phyloP scores from a whole-genome alignment of 2,797 vertebrate species.

The Neostethus bicornis region DNA sequence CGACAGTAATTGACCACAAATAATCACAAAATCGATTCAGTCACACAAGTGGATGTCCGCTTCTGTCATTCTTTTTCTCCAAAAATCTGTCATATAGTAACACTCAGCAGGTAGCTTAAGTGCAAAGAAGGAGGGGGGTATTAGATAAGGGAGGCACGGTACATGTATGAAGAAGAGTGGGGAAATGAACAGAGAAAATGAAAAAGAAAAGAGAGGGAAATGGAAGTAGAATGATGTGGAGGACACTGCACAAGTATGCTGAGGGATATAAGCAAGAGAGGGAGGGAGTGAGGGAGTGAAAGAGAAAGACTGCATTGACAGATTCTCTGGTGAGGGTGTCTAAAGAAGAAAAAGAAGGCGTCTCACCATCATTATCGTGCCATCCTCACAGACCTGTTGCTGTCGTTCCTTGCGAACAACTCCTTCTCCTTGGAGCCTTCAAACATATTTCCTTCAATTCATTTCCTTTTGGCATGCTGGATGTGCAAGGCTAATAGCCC shows the following conservation, averaged over 20 bases:
- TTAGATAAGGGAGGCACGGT: conserved; percentile 28
- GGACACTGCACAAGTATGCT: conserved; percentile 64
- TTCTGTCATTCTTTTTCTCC: conserved; percentile 30
- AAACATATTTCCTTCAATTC: conserved; percentile 50
- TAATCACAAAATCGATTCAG: conserved; percentile 39
- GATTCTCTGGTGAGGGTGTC: conserved; percentile 34
- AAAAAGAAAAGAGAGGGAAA: conserved; percentile 43
- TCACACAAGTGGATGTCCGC: conserved; percentile 50
- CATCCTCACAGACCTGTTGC: conserved; percentile 81
- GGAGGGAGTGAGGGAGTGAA: conserved; percentile 44
- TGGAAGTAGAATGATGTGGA: conserved; percentile 56
- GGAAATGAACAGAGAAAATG: conserved; percentile 31
- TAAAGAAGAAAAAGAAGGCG: conserved; percentile 37
- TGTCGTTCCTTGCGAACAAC: conserved; percentile 52
- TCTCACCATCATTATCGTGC: conserved; percentile 74
- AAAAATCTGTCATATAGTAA: conserved; percentile 46
- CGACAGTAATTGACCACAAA: conserved; percentile 36
- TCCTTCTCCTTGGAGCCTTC: conserved; percentile 44
- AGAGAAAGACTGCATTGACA: conserved; percentile 62
- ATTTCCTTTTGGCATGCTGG: conserved; percentile 46
- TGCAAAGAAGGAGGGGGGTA: conserved; percentile 12
- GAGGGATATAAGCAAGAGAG: conserved; percentile 48
- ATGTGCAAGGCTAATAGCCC: conserved; percentile 40
- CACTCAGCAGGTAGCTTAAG: conserved; percentile 73
- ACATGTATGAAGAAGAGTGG: conserved; percentile 24